phyloP scores from a whole-genome alignment of 2,113 vertebrate genomes.

The Ramphastos sulfuratus region DNA sequence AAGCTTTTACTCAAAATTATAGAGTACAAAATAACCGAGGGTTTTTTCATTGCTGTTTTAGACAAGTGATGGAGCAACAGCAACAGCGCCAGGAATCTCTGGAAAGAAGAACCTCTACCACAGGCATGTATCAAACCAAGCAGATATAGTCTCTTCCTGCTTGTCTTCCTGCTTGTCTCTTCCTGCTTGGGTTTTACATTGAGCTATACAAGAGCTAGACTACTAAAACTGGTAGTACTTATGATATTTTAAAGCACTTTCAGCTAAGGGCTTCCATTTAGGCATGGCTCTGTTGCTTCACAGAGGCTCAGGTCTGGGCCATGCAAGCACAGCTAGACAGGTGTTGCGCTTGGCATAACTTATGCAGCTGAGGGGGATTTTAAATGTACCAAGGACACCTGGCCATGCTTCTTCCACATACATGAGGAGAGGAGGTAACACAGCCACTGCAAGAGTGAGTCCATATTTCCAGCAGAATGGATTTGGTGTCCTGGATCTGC shows the following conservation, averaged over 20 bases:
- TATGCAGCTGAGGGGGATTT: neutral
- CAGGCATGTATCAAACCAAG: conserved; percentile 79
- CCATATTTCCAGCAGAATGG: accelerated
- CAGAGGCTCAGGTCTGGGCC: neutral
- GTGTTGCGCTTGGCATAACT: neutral
- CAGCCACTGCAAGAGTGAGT: neutral
- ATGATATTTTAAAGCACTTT: neutral
- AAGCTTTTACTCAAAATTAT: neutral
- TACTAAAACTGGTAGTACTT: neutral
- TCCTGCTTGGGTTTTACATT: neutral
- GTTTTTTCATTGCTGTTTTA: conserved; percentile 61
- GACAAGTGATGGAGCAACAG: conserved; percentile 95
- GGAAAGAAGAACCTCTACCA: conserved; percentile 91
- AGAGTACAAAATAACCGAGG: neutral
- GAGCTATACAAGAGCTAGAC: neutral
- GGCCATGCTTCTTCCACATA: neutral
- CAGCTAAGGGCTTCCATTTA: neutral
- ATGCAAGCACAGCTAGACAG: neutral
- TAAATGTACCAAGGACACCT: neutral
- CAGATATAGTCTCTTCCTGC: neutral
- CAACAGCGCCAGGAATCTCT: conserved; percentile 90
- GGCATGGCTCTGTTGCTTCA: neutral
- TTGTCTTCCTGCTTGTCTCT: neutral
- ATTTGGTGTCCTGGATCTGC: neutral
- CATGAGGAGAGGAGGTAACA: neutral